These are phyloP conservation scores for Mesocentrotus franciscanus DNA, from an alignment of 53 echinoderm and acorn worm genomes.

Conservation along the genomic window DNA sequence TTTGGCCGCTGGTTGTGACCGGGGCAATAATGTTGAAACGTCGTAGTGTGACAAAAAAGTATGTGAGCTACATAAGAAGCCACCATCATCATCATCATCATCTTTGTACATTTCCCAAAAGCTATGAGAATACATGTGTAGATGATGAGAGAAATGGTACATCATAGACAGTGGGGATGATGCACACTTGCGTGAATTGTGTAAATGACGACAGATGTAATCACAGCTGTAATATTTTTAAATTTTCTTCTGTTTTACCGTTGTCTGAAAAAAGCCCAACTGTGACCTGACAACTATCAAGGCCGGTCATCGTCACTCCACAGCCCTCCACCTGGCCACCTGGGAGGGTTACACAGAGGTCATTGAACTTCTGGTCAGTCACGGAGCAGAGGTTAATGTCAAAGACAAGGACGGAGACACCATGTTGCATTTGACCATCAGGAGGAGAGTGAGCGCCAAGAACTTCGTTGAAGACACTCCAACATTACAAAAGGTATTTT, in stretches of 20 bases:
- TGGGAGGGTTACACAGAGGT: conserved; percentile 50
- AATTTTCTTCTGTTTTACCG: neutral
- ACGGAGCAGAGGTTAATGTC: conserved; percentile 37
- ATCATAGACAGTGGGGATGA: neutral
- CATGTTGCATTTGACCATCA: conserved; percentile 34
- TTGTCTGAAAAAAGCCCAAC: neutral
- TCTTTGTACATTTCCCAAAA: no score
- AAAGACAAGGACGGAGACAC: conserved; percentile 62
- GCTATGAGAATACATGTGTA: no score
- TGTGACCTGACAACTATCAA: neutral
- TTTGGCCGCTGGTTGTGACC: no score
- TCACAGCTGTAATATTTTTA: neutral
- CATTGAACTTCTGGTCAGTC: conserved; percentile 50
- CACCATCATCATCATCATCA: no score
- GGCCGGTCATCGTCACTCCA: neutral
- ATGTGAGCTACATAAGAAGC: no score
- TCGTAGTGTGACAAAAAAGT: no score
- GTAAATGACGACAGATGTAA: neutral
- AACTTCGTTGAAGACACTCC: conserved; percentile 28
- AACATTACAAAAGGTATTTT: neutral
- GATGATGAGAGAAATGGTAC: no score
- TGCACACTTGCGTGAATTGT: neutral
- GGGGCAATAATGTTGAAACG: no score
- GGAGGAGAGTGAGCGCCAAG: conserved; percentile 7
- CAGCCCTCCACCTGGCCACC: conserved; percentile 52